phyloP scores from a whole-genome alignment of 2,797 vertebrate species.

The Micromesistius poutassou region DNA sequence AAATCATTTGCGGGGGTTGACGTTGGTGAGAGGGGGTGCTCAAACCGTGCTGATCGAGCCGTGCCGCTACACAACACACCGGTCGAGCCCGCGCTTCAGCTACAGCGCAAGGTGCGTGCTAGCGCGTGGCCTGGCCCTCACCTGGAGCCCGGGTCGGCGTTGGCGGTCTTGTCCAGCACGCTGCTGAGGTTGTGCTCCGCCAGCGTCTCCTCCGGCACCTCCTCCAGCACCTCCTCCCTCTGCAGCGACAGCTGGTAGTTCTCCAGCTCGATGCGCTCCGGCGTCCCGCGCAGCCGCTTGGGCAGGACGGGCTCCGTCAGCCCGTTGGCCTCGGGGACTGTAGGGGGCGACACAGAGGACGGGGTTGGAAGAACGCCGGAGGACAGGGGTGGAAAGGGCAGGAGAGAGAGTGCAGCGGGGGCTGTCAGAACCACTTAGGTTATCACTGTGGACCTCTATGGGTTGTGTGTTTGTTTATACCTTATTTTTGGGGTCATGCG shows the following conservation, averaged over 20 bases:
- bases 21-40: too few species aligned
- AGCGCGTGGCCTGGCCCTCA: slow-evolving; percentile 46
- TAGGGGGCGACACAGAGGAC: neutral
- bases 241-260: slow-evolving; percentile 90
- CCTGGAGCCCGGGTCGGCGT: slow-evolving; percentile 88
- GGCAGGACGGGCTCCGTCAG: slow-evolving; percentile 86
- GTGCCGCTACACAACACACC: neutral
- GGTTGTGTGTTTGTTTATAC: neutral
- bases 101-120: too few species aligned
- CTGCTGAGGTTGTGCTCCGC: slow-evolving; percentile 97
- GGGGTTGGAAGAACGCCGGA: slow-evolving; percentile 21
- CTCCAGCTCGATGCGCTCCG: slow-evolving; percentile 95
- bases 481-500: neutral
- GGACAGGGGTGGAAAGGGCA: slow-evolving; percentile 54
- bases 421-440: neutral
- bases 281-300: slow-evolving; percentile 88
- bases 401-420: slow-evolving; percentile 54
- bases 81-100: too few species aligned
- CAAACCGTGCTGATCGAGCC: too few species aligned
- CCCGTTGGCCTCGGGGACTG: slow-evolving; percentile 83
- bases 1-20: too few species aligned
- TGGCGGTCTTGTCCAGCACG: slow-evolving; percentile 84
- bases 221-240: slow-evolving; percentile 85
- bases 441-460: neutral
- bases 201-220: slow-evolving; percentile 93